Evolutionary conservation across 2,888 invertebrate species (phyloP).

Genomic region (Synergus itoensis): DNA sequence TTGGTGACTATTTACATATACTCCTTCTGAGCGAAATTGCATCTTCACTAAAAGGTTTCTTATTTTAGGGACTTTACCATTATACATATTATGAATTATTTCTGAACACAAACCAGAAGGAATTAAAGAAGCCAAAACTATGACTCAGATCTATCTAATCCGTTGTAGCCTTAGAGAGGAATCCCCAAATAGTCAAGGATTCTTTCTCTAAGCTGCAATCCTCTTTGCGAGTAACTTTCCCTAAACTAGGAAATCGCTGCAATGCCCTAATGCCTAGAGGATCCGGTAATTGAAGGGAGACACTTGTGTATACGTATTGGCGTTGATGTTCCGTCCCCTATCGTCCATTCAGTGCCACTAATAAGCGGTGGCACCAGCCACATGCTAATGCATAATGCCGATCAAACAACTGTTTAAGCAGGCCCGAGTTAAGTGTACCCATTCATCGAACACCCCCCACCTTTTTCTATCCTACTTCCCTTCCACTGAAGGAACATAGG

Average conservation of each 20-base stretch:
- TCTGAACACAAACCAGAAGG: background rate
- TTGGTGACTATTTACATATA: no score
- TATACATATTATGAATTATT: background rate
- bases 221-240: background rate
- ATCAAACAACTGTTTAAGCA: conserved; percentile 77
- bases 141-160: background rate
- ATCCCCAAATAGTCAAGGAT: conserved; percentile 3
- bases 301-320: background rate
- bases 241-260: background rate
- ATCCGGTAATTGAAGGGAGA: background rate
- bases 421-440: conserved; percentile 75
- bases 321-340: conserved; percentile 26
- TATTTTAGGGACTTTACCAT: background rate
- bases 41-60: background rate
- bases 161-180: background rate
- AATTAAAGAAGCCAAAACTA: background rate
- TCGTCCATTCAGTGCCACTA: conserved; percentile 61
- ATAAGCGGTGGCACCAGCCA: conserved; percentile 76
- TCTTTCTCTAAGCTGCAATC: background rate
- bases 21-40: background rate
- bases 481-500: conserved; percentile 46
- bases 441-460: conserved; percentile 56
- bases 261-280: background rate
- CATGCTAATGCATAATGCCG: conserved; percentile 77
- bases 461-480: conserved; percentile 46